phyloP scores from a whole-genome alignment of 2,113 vertebrate genomes.

The Psephotus haematonotus region DNA sequence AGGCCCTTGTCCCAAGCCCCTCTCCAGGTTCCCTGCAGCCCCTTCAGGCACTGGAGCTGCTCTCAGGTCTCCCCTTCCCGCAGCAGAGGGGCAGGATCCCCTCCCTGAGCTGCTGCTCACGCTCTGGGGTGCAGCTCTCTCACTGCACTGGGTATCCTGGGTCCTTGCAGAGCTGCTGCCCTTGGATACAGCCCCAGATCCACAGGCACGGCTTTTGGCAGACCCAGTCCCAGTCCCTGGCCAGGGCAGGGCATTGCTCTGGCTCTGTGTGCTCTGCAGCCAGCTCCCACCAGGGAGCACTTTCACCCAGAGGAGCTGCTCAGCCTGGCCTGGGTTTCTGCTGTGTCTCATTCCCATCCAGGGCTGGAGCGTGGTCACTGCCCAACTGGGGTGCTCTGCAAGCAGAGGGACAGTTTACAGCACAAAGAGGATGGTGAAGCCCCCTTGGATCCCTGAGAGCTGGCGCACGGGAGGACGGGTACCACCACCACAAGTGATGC shows the following conservation, averaged over 20 bases:
- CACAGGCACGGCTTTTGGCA: background rate
- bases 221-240: background rate
- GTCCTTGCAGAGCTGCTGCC: background rate
- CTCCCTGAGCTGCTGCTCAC: background rate
- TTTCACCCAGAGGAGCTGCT: background rate
- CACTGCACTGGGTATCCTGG: background rate
- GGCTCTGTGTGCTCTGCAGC: background rate
- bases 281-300: background rate
- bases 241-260: background rate
- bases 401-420: background rate
- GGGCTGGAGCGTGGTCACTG: background rate
- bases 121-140: background rate
- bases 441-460: rapidly evolving
- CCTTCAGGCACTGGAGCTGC: background rate
- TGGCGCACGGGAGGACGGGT: background rate
- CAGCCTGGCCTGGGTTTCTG: background rate
- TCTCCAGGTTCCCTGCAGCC: too few species aligned
- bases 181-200: background rate
- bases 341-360: rapidly evolving
- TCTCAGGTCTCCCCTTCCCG: background rate
- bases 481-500: rapidly evolving
- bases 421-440: background rate
- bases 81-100: background rate
- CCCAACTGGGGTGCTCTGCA: background rate
- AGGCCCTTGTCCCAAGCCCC: too few species aligned